phyloP scores from a whole-genome alignment of 2,113 vertebrate species.

The Alligator mississippiensis region DNA sequence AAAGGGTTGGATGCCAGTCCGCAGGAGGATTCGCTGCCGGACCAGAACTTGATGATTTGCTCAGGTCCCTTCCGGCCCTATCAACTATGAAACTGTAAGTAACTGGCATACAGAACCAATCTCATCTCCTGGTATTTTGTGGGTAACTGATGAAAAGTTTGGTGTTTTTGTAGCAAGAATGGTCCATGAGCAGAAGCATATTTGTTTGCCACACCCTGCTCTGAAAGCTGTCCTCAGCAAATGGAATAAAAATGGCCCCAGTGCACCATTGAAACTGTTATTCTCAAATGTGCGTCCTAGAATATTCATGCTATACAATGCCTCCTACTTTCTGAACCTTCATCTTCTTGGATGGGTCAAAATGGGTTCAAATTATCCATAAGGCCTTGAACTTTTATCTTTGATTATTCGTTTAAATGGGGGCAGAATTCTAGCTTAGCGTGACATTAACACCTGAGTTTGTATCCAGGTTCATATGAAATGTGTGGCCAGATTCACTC shows the following conservation, averaged over 20 bases:
- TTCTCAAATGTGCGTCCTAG: background rate
- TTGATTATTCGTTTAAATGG: background rate
- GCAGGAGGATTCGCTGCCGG: too few relatives aligned
- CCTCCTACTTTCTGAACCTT: background rate
- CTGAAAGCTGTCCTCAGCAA: background rate
- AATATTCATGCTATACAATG: background rate
- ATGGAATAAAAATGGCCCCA: background rate
- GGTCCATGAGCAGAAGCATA: background rate
- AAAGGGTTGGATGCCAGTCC: too few relatives aligned
- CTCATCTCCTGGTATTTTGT: background rate
- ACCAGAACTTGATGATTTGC: too few relatives aligned
- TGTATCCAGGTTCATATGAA: background rate
- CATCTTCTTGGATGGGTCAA: background rate
- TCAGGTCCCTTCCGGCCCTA: too few relatives aligned
- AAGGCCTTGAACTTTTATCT: background rate
- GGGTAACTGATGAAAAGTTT: background rate
- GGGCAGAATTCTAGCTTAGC: accelerated
- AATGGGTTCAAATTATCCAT: background rate
- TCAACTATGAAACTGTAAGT: too few relatives aligned
- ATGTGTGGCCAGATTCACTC: background rate
- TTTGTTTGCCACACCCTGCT: background rate
- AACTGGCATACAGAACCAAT: too few relatives aligned
- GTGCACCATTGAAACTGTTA: background rate
- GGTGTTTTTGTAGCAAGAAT: background rate
- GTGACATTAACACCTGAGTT: background rate